Base-by-base conservation (phyloP, 2,888 invertebrate genomes). In the Reticulitermes lucifugus region DNA sequence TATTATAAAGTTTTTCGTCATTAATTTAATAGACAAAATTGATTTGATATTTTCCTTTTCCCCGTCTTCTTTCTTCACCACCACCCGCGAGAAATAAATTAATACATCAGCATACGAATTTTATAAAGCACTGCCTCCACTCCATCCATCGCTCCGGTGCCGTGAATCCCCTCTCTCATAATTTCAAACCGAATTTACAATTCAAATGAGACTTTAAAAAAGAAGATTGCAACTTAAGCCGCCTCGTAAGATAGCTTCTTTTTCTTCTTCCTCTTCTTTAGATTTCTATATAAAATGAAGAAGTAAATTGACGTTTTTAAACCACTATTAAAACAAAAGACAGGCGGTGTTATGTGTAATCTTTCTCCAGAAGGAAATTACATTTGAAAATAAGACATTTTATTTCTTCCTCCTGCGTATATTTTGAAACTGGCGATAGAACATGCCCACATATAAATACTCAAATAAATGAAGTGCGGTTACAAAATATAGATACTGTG, bases 181-280 rank as follows among this genome's bases (percentile, higher is more conserved):
- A 79, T 55, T 79, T 79, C 79, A 51, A 84, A 84, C 79, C 41
- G 70, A 73, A 85, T 85, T 85, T 85, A 65, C 85, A 85, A 85
- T 85, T 85, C 83, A 85, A 83, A 85, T 83, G 59, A 85, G 85
- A 46, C n/a, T 59, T 75, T 71, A 75, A 81, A 84, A 55, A 77
- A 65, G 77, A 83, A 77, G 83, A 83, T 77, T 83, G 83, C 51
- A 80, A 80, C 59, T 80, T 79, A 80, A 80, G 80, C 80, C 60
- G 60, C 60, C 80, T 80, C 59, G 80, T 79, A 46, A 80, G 80
- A 80, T 35, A 29, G 60, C 60, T 59, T 21, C 59, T 55, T 14
- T 51, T 21, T 25, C 79, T 35, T 35, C 73, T 14, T 12, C 29
- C 29, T 70, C 70, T 70, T 70, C 70, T 70, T 70, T 29, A 29